Base-by-base conservation (phyloP, 2,797 vertebrate species). In the Poeciliopsis paucimaculata region DNA sequence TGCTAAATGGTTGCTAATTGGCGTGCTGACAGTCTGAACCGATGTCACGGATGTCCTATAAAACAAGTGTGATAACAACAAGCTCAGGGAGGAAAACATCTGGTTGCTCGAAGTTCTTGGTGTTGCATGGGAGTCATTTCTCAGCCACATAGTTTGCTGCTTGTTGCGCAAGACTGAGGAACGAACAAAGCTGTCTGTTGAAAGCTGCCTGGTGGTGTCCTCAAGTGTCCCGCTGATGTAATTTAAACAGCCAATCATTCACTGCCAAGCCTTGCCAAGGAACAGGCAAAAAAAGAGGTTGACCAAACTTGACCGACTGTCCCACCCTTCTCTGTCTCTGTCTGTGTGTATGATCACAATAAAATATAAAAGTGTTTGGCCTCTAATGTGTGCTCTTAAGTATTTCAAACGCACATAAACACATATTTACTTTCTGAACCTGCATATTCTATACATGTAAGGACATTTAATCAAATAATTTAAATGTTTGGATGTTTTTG, bases 21-120 rank as follows among this genome's bases (percentile, higher is more conserved):
- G 62, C 15, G 72, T 46, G 70, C 43, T 43, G 76, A 86, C n/a
- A 66, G 20, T 76, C 46, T 68, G 36, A 75, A 74, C 34, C 13
- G 77, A 43, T 81, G 78, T 76, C 66, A 77, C 46, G 62, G 73
- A 70, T 77, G 82, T 74, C 74, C 72, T 51, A 73, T 82, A 77
- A 91, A 90, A 85, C 75, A 77, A 80, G 49, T 47, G 47, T 36
- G 72, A 86, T 84, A 87, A 83, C 79, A 82, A 79, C 13, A 49
- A 85, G 80, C 9, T 76, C 87, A 43, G 73, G 43, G 53, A 75
- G 77, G 70, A 82, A 89, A 87, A 91, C 92, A 91, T 92, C 86
- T 94, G 90, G 84, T 75, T 70, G 74, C 77, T 73, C 39, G 47
- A 75, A 84, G 43, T 82, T 78, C 51, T 76, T 45, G 34, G 77